A percentile compares a stretch with the other conserved stretches of the same genome.
These are phyloP conservation scores for Glomeris maerens DNA, from an alignment of 1,140 invertebrate genomes.

Conservation along the genomic window DNA sequence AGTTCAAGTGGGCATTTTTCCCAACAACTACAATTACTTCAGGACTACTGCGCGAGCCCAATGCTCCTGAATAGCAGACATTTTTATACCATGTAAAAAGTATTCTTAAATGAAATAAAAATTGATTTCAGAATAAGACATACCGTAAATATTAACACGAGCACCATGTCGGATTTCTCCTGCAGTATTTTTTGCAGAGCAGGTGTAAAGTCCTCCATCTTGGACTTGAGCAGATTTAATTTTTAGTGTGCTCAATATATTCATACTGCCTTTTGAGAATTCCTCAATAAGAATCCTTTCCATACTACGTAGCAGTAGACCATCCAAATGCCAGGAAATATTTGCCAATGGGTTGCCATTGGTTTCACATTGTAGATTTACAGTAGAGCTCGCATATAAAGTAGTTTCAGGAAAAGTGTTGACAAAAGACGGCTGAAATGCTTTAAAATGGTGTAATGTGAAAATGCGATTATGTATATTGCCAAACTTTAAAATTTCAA, in stretches of 20 bases:
- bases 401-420: conserved; percentile 73
- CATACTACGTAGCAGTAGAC: conserved; percentile 19
- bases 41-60: conserved; percentile 72
- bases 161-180: conserved; percentile 51
- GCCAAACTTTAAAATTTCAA: too few species aligned
- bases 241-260: conserved; percentile 75
- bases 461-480: too few species aligned
- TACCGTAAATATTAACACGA: conserved; percentile 73
- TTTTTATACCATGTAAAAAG: too few species aligned
- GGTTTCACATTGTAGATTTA: conserved; percentile 66
- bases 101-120: too few species aligned
- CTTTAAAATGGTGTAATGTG: too few species aligned
- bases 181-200: conserved; percentile 29
- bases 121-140: too few species aligned
- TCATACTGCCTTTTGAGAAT: conserved; percentile 57
- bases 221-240: conserved; percentile 65
- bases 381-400: conserved; percentile 54
- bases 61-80: conserved; percentile 65
- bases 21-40: conserved; percentile 89
- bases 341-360: conserved; percentile 71
- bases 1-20: conserved; percentile 70
- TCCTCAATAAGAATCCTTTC: conserved; percentile 55
- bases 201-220: conserved; percentile 31
- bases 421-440: too few species aligned
- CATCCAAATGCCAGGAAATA: conserved; percentile 70